phyloP scores from a whole-genome alignment of 2,113 vertebrate genomes.

The Ameiurus melas region DNA sequence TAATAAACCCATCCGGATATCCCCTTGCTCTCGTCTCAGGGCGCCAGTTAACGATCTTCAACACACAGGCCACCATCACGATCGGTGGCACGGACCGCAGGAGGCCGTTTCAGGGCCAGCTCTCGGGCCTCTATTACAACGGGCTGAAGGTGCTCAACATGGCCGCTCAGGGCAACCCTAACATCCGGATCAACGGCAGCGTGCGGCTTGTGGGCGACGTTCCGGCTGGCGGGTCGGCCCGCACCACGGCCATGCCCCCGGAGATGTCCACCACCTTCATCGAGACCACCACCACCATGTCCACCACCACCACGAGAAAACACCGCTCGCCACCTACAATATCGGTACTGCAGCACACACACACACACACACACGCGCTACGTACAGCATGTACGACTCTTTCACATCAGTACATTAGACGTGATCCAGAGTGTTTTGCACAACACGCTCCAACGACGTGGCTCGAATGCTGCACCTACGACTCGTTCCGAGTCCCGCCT shows the following conservation, averaged over 20 bases:
- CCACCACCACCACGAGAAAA: conserved; percentile 94
- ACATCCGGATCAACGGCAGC: conserved; percentile 95
- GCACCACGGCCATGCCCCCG: conserved; percentile 85
- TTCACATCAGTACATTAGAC: not conserved
- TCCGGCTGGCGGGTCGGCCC: conserved; percentile 84
- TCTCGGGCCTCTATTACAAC: conserved; percentile 98
- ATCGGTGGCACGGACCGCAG: conserved; percentile 91
- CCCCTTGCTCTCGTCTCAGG: conserved; percentile 71
- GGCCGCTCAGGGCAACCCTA: conserved; percentile 91
- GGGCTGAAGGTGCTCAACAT: conserved; percentile 96
- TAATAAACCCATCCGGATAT: conserved; percentile 42
- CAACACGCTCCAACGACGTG: not conserved
- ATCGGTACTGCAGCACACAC: conserved; percentile 73
- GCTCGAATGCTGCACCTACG: not conserved
- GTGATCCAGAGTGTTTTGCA: not conserved
- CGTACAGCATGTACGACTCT: not conserved
- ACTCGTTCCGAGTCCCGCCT: not conserved
- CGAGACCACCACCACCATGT: conserved; percentile 97
- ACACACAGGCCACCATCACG: conserved; percentile 95
- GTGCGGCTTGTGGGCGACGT: conserved; percentile 93
- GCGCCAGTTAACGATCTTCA: conserved; percentile 98
- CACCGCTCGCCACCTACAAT: conserved; percentile 91
- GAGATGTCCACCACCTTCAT: conserved; percentile 96
- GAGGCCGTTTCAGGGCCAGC: conserved; percentile 95
- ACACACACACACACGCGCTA: not conserved